Evolutionary conservation across 2,888 invertebrate species (phyloP).

Genomic region (Zaprionus lineosus): DNA sequence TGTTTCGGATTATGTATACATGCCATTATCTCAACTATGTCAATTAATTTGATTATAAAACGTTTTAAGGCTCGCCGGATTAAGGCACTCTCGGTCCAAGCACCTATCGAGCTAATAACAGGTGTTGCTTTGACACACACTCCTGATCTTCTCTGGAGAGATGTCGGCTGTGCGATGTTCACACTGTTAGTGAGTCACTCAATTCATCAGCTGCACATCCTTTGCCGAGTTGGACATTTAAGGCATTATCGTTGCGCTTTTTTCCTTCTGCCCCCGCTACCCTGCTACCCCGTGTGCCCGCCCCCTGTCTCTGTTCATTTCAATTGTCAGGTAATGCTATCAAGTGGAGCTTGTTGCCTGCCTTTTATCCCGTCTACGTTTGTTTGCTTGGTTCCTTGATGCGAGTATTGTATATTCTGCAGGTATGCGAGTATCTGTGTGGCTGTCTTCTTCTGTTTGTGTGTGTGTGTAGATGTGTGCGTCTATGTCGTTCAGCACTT

Average conservation of each 20-base stretch:
- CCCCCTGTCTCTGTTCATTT: slow-evolving; percentile 41
- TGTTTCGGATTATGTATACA: slow-evolving; percentile 62
- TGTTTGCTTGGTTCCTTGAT: slow-evolving; percentile 29
- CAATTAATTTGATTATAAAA: slow-evolving; percentile 67
- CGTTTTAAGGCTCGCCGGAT: slow-evolving; percentile 56
- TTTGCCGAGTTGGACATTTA: slow-evolving; percentile 3
- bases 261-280: slow-evolving; percentile 15
- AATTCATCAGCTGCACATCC: background rate
- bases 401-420: slow-evolving; percentile 30
- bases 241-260: slow-evolving; percentile 8
- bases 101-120: no score
- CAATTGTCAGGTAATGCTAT: slow-evolving; percentile 69
- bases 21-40: slow-evolving; percentile 50
- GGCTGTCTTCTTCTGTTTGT: no score
- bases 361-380: slow-evolving; percentile 26
- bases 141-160: no score
- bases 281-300: slow-evolving; percentile 20
- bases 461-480: background rate
- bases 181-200: background rate
- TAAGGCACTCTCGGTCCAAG: background rate
- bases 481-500: slow-evolving; percentile 44
- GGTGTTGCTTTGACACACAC: no score
- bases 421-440: no score
- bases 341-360: slow-evolving; percentile 40
- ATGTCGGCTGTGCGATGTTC: no score